Percentiles rank a stretch among this genome's conserved stretches.
Conservation (phyloP, 2,888 invertebrate species). For the Oxystoma pomonae region DNA sequence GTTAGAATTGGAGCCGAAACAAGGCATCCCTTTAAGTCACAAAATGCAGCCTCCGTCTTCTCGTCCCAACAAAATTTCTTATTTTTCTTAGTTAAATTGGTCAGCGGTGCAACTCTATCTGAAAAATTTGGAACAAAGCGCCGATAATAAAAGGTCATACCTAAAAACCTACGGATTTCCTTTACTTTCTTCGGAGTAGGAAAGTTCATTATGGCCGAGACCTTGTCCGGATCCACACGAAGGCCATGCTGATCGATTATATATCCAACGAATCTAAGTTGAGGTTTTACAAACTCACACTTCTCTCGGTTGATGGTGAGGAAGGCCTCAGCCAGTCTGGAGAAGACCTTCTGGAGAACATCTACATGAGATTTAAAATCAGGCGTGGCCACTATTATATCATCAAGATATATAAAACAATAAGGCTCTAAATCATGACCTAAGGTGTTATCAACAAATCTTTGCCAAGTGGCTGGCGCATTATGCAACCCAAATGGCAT, state of each 20-base stretch:
- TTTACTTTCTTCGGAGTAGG: slow-evolving; percentile 21
- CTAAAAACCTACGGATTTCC: slow-evolving; percentile 23
- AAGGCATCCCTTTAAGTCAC: slow-evolving; percentile 14
- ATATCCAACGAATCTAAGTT: slow-evolving; percentile 24
- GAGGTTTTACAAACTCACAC: slow-evolving; percentile 19
- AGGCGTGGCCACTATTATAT: slow-evolving; percentile 24
- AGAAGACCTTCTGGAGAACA: slow-evolving; percentile 17
- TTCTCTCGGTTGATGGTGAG: slow-evolving; percentile 25
- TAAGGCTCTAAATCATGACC: slow-evolving; percentile 10
- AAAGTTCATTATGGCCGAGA: slow-evolving; percentile 14
- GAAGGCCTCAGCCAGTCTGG: slow-evolving; percentile 20
- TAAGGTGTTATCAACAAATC: slow-evolving; percentile 13
- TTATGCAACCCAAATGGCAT: too few relatives aligned
- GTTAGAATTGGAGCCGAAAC: slow-evolving; percentile 21
- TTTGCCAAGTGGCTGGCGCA: slow-evolving; percentile 16
- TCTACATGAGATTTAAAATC: slow-evolving; percentile 22
- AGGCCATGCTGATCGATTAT: slow-evolving; percentile 19
- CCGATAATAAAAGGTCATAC: slow-evolving; percentile 24
- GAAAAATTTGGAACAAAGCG: slow-evolving; percentile 23
- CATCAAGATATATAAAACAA: slow-evolving; percentile 24
- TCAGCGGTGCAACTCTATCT: slow-evolving; percentile 13
- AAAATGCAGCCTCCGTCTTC: slow-evolving; percentile 18
- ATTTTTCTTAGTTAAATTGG: slow-evolving; percentile 19
- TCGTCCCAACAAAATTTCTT: slow-evolving; percentile 19
- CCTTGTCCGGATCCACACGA: slow-evolving; percentile 17